phyloP scores from a whole-genome alignment of 2,888 invertebrate genomes.

The Tipula helvola region DNA sequence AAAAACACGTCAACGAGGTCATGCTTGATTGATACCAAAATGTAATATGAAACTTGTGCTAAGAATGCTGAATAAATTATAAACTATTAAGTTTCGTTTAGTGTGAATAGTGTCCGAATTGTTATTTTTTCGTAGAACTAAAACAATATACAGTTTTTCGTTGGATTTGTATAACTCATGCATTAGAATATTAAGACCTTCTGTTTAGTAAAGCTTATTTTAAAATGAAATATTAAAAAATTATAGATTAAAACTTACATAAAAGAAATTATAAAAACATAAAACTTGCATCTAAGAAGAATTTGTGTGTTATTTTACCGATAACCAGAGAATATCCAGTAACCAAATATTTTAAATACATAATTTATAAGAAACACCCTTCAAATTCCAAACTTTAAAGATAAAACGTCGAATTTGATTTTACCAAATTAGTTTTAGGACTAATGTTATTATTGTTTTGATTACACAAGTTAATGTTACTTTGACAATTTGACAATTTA shows the following conservation, averaged over 20 bases:
- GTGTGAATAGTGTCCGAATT: too few relatives aligned
- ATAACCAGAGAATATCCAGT: too few relatives aligned
- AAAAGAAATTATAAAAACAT: neutral
- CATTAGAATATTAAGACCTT: too few relatives aligned
- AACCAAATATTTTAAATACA: too few relatives aligned
- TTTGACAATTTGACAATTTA: slow-evolving; percentile 18
- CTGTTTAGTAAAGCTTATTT: neutral
- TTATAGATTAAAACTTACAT: neutral
- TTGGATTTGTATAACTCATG: too few relatives aligned
- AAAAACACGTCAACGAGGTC: too few relatives aligned
- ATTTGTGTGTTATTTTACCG: neutral
- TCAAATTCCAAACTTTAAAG: slow-evolving; percentile 18
- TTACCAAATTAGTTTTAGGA: slow-evolving; percentile 15
- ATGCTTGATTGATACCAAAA: too few relatives aligned
- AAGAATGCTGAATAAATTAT: too few relatives aligned
- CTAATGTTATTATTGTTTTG: neutral
- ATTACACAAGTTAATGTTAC: too few relatives aligned
- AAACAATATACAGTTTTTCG: neutral
- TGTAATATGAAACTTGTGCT: too few relatives aligned
- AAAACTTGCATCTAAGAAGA: neutral
- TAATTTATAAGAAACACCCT: neutral
- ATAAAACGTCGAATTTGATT: slow-evolving; percentile 35
- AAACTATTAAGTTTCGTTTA: too few relatives aligned
- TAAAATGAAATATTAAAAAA: neutral
- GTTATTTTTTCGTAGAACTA: too few relatives aligned